Evolutionary conservation across 1,140 invertebrate species (phyloP), one percentile per base, ranked within the genome.

Genomic region (honey bee (Apis mellifera)): DNA sequence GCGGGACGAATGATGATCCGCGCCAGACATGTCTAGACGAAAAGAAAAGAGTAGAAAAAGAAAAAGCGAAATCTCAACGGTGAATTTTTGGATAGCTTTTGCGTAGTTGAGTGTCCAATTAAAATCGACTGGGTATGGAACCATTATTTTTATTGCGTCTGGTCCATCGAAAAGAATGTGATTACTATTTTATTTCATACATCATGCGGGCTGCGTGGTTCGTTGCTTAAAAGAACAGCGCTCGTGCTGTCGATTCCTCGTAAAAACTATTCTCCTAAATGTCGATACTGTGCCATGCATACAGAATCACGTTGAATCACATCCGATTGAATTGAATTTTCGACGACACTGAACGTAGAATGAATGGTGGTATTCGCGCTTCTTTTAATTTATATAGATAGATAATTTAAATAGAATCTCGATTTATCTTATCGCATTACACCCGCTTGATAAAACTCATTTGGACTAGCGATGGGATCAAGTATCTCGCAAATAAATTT

Each of bases 1-100:
- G 71, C 55, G 54, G 78, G 73, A 86, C 54, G 62, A 62, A 64
- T 54, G 68, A 60, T 42, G 55, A 57, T 66, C 23, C 64, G 42
- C 23, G 32, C 65, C 86, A 86, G 87, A 89, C 86, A 2, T 50
- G 62, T 76, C 42, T 66, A 54, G 73, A 48, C 8, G 3, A 42
- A 3, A 5, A 42, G 17, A 12, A 5, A 42, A 66, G 11, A n/a
- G 50, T 48, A 48, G 23, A 62, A 71, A 52, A 65, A 68, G 3
- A 69, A 26, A 54, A 9, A 26, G 21, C 2, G 19, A 73, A 69
- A 80, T 65, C 77, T 73, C 42, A 17, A 13, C n/a, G 23, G 9
- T 15, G 26, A n/a, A 77, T 69, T 54, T n/a, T n/a, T 26, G 26
- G 26, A 26, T n/a, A 60, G 55, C 23, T 59, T 42, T 60, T 55